Percentiles rank a stretch among this genome's conserved stretches.
These are phyloP conservation scores for Leucosticte australis DNA, from an alignment of 2,113 vertebrate genomes.

Conservation along the genomic window DNA sequence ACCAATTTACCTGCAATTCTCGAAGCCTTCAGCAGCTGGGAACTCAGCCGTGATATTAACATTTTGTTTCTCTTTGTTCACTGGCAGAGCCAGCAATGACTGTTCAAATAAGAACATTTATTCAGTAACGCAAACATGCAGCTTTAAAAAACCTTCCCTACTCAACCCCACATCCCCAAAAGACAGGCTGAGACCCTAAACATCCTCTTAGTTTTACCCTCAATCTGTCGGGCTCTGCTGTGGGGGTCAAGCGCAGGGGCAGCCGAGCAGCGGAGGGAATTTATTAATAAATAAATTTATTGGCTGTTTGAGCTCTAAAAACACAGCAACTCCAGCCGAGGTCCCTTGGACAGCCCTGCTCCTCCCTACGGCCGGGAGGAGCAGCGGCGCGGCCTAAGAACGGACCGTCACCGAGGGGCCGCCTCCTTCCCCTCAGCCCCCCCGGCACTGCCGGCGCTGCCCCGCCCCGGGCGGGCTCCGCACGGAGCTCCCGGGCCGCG, in stretches of 20 bases:
- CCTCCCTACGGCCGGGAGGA: background rate
- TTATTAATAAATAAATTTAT: background rate
- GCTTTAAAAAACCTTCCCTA: fast-evolving
- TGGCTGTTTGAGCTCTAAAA: background rate
- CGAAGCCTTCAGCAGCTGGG: conserved; percentile 37
- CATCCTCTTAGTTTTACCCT: background rate
- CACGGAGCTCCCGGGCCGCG: background rate
- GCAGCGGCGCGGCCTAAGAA: background rate
- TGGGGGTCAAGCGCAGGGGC: fast-evolving
- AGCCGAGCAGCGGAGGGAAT: fast-evolving
- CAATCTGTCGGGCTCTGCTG: background rate
- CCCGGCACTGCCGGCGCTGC: background rate
- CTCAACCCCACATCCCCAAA: fast-evolving
- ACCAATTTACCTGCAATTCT: conserved; percentile 59
- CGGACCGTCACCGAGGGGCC: background rate
- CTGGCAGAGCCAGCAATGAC: background rate
- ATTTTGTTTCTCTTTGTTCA: conserved; percentile 34
- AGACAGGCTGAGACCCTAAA: fast-evolving
- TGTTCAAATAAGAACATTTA: background rate
- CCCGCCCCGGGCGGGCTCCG: background rate
- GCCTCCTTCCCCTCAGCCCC: background rate
- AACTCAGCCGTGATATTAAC: conserved; percentile 64
- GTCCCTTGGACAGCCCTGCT: fast-evolving
- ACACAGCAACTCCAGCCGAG: background rate
- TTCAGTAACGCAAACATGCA: fast-evolving